Percentiles rank a stretch among this genome's conserved stretches.
Conservation (phyloP, 1,140 invertebrate species). For the Orius insidiosus region DNA sequence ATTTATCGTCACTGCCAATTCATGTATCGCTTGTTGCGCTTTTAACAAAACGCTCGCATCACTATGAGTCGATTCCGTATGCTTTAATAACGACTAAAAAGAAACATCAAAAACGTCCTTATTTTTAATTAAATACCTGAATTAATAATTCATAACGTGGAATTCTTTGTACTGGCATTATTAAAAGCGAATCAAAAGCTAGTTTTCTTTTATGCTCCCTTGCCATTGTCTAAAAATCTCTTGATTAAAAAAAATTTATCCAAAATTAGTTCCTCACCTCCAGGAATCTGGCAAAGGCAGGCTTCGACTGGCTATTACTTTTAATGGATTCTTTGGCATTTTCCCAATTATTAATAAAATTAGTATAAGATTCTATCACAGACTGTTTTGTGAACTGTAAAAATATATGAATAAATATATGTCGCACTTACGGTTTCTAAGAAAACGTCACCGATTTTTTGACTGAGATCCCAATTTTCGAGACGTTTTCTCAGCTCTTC, state of each 20-base stretch:
- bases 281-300: conserved; percentile 79
- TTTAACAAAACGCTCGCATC: conserved; percentile 68
- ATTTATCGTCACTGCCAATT: conserved; percentile 82
- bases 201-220: conserved; percentile 86
- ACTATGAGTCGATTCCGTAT: conserved; percentile 73
- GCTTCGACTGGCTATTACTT: conserved; percentile 64
- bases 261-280: conserved; percentile 55
- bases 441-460: conserved; percentile 83
- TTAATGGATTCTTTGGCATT: conserved; percentile 84
- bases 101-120: too few relatives aligned
- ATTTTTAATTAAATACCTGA: too few relatives aligned
- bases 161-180: conserved; percentile 93
- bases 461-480: conserved; percentile 71
- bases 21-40: conserved; percentile 78
- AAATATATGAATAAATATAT: too few relatives aligned
- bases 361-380: conserved; percentile 83
- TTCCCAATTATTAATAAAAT: conserved; percentile 93
- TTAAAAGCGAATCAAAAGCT: conserved; percentile 82
- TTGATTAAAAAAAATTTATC: too few relatives aligned
- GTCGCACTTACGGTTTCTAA: conserved; percentile 58
- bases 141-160: too few relatives aligned
- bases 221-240: too few relatives aligned
- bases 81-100: conserved; percentile 72
- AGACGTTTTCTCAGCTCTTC: conserved; percentile 63
- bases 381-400: conserved; percentile 75